These are phyloP conservation scores for Aquatica leii DNA, from an alignment of 2,888 invertebrate species.

Conservation along the genomic window DNA sequence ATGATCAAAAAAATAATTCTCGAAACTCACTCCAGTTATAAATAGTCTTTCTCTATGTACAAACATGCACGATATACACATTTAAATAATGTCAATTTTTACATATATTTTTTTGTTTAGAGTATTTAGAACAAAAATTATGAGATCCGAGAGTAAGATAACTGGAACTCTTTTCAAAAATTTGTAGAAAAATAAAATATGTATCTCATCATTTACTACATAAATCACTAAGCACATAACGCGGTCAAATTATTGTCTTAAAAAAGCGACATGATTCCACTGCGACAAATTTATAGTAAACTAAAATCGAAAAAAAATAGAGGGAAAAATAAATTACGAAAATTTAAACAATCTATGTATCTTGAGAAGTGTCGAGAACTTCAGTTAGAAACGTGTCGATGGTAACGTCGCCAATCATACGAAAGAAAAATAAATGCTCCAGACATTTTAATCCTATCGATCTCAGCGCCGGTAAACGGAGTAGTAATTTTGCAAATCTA, in stretches of 20 bases:
- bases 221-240: too few relatives aligned
- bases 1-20: neutral
- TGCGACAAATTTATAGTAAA: neutral
- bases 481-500: conserved; percentile 91
- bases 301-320: neutral
- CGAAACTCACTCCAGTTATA: conserved; percentile 3
- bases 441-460: conserved; percentile 93
- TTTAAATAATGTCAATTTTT: neutral
- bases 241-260: too few relatives aligned
- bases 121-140: neutral
- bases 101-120: neutral
- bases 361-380: conserved; percentile 75
- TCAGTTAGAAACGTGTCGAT: conserved; percentile 87
- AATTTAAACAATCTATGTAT: conserved; percentile 51
- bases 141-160: neutral
- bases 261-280: too few relatives aligned
- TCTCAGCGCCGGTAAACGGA: conserved; percentile 87
- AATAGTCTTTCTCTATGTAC: conserved; percentile 4
- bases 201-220: too few relatives aligned
- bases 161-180: too few relatives aligned
- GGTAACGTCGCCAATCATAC: conserved; percentile 85
- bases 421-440: conserved; percentile 94
- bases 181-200: too few relatives aligned
- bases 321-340: neutral
- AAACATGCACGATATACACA: conserved; percentile 9